Percentiles rank a stretch among this genome's conserved stretches.
Conservation (phyloP, 2,797 vertebrate species). For the Muraenolepis orangiensis region DNA sequence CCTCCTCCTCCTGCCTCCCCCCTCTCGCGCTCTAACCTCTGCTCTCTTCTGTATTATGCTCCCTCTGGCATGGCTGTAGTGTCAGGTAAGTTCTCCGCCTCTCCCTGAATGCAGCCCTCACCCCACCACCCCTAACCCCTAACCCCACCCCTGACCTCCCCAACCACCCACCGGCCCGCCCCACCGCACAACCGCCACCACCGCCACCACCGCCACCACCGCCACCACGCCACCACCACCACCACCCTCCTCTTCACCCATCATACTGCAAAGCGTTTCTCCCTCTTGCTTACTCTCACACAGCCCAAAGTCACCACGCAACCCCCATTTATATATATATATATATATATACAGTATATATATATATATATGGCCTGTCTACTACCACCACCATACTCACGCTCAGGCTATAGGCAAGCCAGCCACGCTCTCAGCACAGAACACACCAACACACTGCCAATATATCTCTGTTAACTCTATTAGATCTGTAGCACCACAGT, state of each 20-base stretch:
- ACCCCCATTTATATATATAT: not conserved
- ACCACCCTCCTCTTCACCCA: not conserved
- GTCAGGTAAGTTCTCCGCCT: conserved; percentile 92
- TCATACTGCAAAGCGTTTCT: not conserved
- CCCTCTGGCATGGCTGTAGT: conserved; percentile 97
- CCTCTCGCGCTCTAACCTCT: conserved; percentile 95
- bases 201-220: conserved; percentile 18
- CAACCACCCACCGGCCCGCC: not conserved
- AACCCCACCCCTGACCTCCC: conserved; percentile 21
- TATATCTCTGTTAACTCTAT: too few species aligned
- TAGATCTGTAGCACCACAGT: not conserved
- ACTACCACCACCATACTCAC: not conserved
- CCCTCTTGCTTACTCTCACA: not conserved
- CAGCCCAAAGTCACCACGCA: not conserved
- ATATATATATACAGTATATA: not conserved
- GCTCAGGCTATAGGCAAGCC: not conserved
- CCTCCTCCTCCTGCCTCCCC: conserved; percentile 65
- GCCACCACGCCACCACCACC: not conserved
- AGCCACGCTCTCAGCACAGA: too few species aligned
- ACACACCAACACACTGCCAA: not conserved
- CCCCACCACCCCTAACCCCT: conserved; percentile 41
- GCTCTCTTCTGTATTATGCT: conserved; percentile 99
- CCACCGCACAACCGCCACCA: not conserved
- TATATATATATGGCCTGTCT: not conserved
- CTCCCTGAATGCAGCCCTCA: conserved; percentile 64